Base-by-base conservation (phyloP, 2,888 invertebrate genomes). In the Coenonympha arcania region DNA sequence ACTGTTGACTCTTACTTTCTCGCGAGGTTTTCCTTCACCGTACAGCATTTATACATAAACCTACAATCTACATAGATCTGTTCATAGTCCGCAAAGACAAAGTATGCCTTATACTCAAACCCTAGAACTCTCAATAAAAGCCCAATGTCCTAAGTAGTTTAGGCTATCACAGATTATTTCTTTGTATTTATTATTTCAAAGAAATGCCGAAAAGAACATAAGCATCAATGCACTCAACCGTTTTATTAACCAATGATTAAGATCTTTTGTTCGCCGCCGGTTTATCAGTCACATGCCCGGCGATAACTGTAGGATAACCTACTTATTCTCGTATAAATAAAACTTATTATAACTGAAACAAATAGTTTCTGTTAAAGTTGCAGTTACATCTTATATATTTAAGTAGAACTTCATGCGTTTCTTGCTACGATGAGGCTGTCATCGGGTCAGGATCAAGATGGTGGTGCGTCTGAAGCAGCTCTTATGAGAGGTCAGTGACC, bases 251-350 rank as follows among this genome's bases (percentile, higher is more conserved):
- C 42, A 39, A 41, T 37, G 53, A 60, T 56, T 54, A 48, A 57
- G 52, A 61, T 65, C 57, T 61, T 67, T 71, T 72, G 69, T 73
- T 66, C 66, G 64, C 65, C 50, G 52, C 54, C 56, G 58, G 48
- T 55, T 68, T 82, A 84, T 84, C 84, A 79, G 76, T 82, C 76
- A 79, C 77, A 76, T 76, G 76, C 55, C 60, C 60, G n/a, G 58
- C 62, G 84, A 83, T 83, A 79, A 60, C 58, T 54, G 52, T 65
- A 71, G 76, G 73, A 79, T 85, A 84, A 84, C 85, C 85, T 82
- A 85, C 69, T 78, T 75, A 68, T 65, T 65, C 56, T 65, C 63
- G 70, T 83, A 80, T 85, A 84, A 71, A 84, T 83, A 76, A 64
- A 65, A 71, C 69, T 73, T 71, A 62, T 56, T 65, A 68, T 71